Evolutionary conservation across 2,888 invertebrate species (phyloP).

Genomic region (Colostygia pectinataria): DNA sequence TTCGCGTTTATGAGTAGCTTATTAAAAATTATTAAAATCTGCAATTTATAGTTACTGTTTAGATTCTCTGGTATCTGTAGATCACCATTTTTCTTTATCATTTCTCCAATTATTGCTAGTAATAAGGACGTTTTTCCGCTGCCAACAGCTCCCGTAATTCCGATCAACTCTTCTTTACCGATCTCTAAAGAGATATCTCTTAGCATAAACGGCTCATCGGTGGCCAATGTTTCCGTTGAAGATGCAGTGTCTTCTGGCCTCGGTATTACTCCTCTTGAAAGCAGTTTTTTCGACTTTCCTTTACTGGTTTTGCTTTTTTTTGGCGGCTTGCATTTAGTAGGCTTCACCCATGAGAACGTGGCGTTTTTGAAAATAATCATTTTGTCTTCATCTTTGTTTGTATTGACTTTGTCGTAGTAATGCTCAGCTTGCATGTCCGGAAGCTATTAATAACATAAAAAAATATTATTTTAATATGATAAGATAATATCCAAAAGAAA

Average conservation of each 20-base stretch:
- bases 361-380: conserved; percentile 84
- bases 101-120: conserved; percentile 92
- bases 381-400: conserved; percentile 78
- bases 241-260: conserved; percentile 56
- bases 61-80: conserved; percentile 87
- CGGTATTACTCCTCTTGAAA: conserved; percentile 55
- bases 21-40: no score
- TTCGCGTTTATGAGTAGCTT: no score
- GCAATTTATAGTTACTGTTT: conserved; percentile 68
- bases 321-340: conserved; percentile 49
- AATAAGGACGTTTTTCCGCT: conserved; percentile 95
- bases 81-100: conserved; percentile 87
- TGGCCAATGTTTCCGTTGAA: conserved; percentile 45
- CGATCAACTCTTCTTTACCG: conserved; percentile 89
- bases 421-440: conserved; percentile 84
- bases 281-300: conserved; percentile 73
- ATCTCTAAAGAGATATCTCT: conserved; percentile 62
- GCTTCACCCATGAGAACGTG: conserved; percentile 83
- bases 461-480: not conserved
- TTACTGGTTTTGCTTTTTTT: conserved; percentile 69
- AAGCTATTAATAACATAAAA: conserved; percentile 63
- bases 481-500: not conserved
- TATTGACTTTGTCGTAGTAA: conserved; percentile 84
- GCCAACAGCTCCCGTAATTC: conserved; percentile 94
- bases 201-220: conserved; percentile 60